Evolutionary conservation across 2,888 invertebrate species (phyloP), one percentile per base, ranked within the genome.

Genomic region (Lydus trimaculatus): DNA sequence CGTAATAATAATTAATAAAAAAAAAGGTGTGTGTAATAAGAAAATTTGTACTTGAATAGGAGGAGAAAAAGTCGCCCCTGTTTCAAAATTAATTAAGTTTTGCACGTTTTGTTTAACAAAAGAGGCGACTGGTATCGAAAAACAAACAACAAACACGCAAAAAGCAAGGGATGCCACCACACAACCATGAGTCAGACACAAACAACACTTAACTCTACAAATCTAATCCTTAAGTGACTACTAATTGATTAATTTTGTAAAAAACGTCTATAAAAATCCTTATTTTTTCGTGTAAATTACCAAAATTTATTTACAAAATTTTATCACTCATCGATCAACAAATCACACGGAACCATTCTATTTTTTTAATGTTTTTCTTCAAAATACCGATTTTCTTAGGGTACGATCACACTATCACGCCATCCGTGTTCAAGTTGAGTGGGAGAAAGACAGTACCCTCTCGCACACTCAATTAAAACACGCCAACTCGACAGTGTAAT

Each of bases 31-130:
- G 70, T 70, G 74, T 76, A 76, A 73, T 78, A 78, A 74, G 78
- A 79, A 83, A 83, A 84, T 85, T 85, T 85, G 85, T 85, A 84
- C 85, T 85, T 83, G 76, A 79, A 84, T 82, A 83, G 83, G 2
- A 28, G n/a, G 84, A 83, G 80, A 80, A 79, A 78, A 70, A 17
- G 43, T 63, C 69, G 64, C 67, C 69, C 66, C 68, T 58, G 66
- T 48, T 61, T 39, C 65, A 17, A 43, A 56, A 43, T 48, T 28
- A 48, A 63, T 31, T 28, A 7, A 20, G n/a, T 63, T 63, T 39
- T n/a, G n/a, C n/a, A n/a, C 3, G n/a, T 39, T 15, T 15, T 39
- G 39, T 39, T 59, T 65, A 62, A 61, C 77, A 76, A 77, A 72
- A 76, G 73, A 73, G 73, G 71, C 72, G 76, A 75, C 76, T 79